A percentile compares a stretch with the other conserved stretches of the same genome.
These are phyloP conservation scores for Cephus rjabovi DNA, from an alignment of 2,888 invertebrate genomes.

Conservation along the genomic window DNA sequence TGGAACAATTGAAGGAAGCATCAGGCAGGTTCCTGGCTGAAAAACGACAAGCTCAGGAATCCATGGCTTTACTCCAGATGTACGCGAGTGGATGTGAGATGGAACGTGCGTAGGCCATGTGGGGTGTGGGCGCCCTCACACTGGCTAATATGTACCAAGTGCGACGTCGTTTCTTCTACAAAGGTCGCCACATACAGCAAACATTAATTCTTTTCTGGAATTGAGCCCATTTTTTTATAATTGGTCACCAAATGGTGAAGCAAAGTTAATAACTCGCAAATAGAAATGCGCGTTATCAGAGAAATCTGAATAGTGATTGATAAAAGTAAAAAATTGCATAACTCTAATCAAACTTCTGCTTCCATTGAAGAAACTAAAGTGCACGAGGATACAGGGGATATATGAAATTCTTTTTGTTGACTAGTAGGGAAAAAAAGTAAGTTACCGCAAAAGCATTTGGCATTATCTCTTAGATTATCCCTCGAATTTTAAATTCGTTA, in stretches of 20 bases:
- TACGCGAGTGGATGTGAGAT: conserved; percentile 68
- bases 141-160: conserved; percentile 63
- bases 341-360: neutral
- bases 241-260: neutral
- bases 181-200: conserved; percentile 62
- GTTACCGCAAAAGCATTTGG: neutral
- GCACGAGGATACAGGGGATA: neutral
- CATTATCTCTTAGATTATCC: neutral
- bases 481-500: neutral
- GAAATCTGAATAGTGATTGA: neutral
- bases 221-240: conserved; percentile 50
- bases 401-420: neutral
- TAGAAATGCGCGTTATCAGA: neutral
- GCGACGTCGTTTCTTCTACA: conserved; percentile 62
- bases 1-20: conserved; percentile 85
- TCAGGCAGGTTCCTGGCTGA: conserved; percentile 84
- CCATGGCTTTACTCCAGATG: conserved; percentile 85
- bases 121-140: conserved; percentile 65
- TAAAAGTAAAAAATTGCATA: neutral
- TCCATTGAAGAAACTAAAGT: neutral
- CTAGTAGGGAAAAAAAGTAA: neutral
- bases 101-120: conserved; percentile 66
- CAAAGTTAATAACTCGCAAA: neutral
- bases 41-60: conserved; percentile 88
- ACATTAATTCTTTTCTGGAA: conserved; percentile 62